These are phyloP conservation scores for Dasyornis broadbenti DNA, from an alignment of 2,113 vertebrate species.

Conservation along the genomic window DNA sequence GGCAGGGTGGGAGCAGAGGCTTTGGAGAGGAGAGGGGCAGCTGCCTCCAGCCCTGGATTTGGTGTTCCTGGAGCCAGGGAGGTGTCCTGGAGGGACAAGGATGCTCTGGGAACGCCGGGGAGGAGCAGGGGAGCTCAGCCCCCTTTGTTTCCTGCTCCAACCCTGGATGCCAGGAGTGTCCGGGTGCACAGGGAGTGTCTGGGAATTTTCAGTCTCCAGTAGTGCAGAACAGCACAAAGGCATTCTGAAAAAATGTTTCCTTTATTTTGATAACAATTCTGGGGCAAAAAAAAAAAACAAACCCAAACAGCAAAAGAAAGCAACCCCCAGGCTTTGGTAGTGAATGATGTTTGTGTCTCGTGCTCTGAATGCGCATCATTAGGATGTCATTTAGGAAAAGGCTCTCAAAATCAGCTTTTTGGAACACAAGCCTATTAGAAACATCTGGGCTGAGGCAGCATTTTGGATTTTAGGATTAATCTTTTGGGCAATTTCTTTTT, in stretches of 20 bases:
- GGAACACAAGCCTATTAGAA: not conserved
- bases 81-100: accelerated
- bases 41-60: not conserved
- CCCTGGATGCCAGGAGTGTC: not conserved
- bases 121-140: not conserved
- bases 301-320: no score
- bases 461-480: conserved; percentile 13
- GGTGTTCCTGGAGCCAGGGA: accelerated
- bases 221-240: not conserved
- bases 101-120: accelerated
- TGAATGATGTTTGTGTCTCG: not conserved
- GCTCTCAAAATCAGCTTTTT: not conserved
- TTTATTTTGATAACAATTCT: not conserved
- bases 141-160: not conserved
- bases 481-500: not conserved
- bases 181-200: not conserved
- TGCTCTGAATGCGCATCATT: not conserved
- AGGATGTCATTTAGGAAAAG: not conserved
- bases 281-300: accelerated
- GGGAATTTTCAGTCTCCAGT: not conserved
- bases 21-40: not conserved
- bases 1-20: no score
- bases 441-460: not conserved
- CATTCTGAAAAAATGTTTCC: not conserved
- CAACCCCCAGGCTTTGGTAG: not conserved